Evolutionary conservation across 2,113 vertebrate genomes (phyloP), one percentile per base, ranked within the genome.

Genomic region (Bagarius yarrelli): DNA sequence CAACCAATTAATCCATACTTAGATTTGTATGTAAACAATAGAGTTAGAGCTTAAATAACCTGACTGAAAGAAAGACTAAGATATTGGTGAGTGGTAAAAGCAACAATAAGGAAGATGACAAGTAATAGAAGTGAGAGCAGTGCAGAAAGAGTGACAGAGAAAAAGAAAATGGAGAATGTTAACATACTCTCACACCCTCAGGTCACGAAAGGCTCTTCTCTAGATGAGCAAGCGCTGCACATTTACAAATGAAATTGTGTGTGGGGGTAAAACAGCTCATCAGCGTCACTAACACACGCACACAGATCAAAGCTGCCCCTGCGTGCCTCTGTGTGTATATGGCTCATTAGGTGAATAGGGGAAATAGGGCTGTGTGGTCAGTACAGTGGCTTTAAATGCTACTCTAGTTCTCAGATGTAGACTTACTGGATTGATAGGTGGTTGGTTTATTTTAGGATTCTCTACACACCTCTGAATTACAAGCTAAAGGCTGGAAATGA

Each of bases 201-300:
- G n/a, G 89, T 91, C 92, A 93, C 89, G 88, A 90, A 91, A 83
- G 59, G 78, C 34, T 74, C 73, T 81, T 91, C 87, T 91, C 87
- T 90, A 86, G 90, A 93, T 93, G 90, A 93, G 85, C 81, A 86
- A 85, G 75, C 76, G 27, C 32, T 4, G 55, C n/a, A 32, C 34
- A 19, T 52, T 30, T 64, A 32, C 21, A 83, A 79, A 78, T 14
- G 40, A 57, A 66, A 72, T 30, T 79, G 80, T 75, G 70, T 78
- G 53, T 76, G 69, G 52, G 79, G 36, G n/a, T 27, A 40, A 59
- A 55, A 81, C 23, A 64, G 50, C 69, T 60, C 53, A 72, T 80
- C 71, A n/a, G 53, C 70, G 18, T 80, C 55, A 30, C 47, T n/a
- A 19, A 72, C 44, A 52, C 64, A 70, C 61, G 27, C 14, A 75